A percentile compares a stretch with the other conserved stretches of the same genome.
phyloP scores from a whole-genome alignment of 2,113 vertebrate genomes.

The Actenoides hombroni region DNA sequence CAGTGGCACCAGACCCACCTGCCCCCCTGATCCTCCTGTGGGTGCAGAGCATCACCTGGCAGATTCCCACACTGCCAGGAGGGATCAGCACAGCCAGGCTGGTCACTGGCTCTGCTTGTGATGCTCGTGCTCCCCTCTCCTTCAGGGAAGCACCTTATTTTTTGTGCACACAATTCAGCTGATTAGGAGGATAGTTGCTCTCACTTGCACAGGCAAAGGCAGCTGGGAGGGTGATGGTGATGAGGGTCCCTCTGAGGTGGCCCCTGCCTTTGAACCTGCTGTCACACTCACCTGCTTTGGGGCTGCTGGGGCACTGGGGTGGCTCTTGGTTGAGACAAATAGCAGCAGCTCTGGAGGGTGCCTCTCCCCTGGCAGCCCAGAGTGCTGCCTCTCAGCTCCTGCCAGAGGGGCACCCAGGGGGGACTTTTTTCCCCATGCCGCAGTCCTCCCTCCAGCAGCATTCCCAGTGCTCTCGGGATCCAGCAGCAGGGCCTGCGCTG shows the following conservation, averaged over 20 bases:
- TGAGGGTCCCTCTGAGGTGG: background rate
- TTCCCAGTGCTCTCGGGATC: background rate
- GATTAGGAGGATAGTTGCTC: fast-evolving
- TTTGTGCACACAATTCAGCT: fast-evolving
- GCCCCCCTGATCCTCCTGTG: fast-evolving
- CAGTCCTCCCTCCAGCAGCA: background rate
- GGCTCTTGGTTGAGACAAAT: background rate
- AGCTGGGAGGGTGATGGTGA: background rate
- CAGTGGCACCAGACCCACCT: background rate
- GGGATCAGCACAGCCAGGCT: background rate
- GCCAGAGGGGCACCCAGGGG: background rate
- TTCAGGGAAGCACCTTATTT: background rate
- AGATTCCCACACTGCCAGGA: fast-evolving
- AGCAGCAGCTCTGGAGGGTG: background rate
- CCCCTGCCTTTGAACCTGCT: fast-evolving
- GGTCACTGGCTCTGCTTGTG: fast-evolving
- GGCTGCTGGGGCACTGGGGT: background rate
- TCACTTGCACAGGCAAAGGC: background rate
- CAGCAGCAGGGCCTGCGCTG: background rate
- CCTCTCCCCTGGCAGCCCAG: background rate
- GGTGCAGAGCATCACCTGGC: background rate
- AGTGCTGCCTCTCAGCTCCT: background rate
- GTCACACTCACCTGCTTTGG: background rate
- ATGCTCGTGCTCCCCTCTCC: background rate
- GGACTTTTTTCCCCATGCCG: background rate